Percentiles rank a stretch among this genome's conserved stretches.
Evolutionary conservation across 2,888 invertebrate genomes (phyloP).

Genomic region (Eupithecia abbreviata): DNA sequence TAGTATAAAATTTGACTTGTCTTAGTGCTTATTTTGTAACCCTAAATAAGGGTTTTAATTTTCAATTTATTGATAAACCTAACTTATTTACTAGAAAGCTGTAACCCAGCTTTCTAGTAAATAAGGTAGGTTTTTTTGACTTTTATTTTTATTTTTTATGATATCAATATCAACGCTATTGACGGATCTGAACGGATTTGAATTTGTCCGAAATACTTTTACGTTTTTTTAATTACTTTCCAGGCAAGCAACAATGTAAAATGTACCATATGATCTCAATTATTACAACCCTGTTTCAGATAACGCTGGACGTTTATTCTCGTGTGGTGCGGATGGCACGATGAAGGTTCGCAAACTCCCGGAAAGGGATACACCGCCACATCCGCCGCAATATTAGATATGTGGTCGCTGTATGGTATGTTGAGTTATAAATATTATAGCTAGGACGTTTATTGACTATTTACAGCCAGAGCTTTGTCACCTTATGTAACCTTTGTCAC

Average conservation of each 20-base stretch:
- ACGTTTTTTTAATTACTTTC: neutral
- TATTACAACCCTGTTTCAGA: constrained; percentile 76
- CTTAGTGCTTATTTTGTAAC: no score
- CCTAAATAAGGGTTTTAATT: no score
- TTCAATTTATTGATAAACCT: no score
- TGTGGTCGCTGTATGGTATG: constrained; percentile 30
- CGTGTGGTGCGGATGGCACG: constrained; percentile 99
- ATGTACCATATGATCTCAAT: neutral
- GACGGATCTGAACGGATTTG: no score
- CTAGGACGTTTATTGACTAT: neutral
- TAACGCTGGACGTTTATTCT: constrained; percentile 94
- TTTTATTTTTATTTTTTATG: no score
- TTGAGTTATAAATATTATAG: neutral
- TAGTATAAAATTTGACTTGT: no score
- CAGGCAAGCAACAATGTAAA: neutral
- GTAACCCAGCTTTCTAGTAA: no score
- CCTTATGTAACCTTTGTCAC: neutral
- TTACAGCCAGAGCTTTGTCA: neutral
- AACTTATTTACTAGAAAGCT: no score
- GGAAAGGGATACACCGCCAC: constrained; percentile 85
- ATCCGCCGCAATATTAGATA: constrained; percentile 42
- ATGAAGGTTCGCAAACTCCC: constrained; percentile 98
- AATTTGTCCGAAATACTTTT: no score
- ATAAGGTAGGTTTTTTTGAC: no score
- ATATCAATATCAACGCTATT: no score